Percentiles rank a stretch among this genome's conserved stretches.
Evolutionary conservation across 92 coral and sea anemone species (phyloP).

Genomic region (Metridium senile): DNA sequence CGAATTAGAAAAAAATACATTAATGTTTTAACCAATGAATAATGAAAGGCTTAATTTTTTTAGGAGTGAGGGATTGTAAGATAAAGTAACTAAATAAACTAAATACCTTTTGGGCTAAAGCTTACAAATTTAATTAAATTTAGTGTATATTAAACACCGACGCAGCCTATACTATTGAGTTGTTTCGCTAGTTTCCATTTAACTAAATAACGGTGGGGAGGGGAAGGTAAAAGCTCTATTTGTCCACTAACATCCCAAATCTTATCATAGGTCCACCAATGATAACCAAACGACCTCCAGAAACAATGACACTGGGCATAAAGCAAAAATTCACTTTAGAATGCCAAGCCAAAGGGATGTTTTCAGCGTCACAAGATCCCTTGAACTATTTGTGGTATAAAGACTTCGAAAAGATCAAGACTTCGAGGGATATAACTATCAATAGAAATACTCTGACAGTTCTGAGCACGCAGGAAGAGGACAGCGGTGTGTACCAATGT

Average conservation of each 20-base stretch:
- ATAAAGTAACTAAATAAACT: no score
- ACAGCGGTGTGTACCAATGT: slow-evolving; percentile 52
- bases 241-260: no score
- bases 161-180: no score
- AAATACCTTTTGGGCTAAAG: no score
- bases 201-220: no score
- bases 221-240: no score
- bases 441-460: slow-evolving; percentile 10
- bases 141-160: no score
- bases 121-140: no score
- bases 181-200: no score
- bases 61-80: no score
- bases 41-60: no score
- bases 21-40: neutral
- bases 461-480: neutral
- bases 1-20: neutral
- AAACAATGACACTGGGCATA: neutral
- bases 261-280: slow-evolving; percentile 24
- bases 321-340: neutral
- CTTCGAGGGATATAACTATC: neutral
- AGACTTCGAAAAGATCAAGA: neutral
- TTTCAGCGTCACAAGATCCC: neutral
- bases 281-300: slow-evolving; percentile 5
- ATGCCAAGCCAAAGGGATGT: slow-evolving; percentile 26
- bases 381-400: slow-evolving; percentile 20